Evolutionary conservation across 2,888 invertebrate species (phyloP).

Genomic region (Byasa hedistus): DNA sequence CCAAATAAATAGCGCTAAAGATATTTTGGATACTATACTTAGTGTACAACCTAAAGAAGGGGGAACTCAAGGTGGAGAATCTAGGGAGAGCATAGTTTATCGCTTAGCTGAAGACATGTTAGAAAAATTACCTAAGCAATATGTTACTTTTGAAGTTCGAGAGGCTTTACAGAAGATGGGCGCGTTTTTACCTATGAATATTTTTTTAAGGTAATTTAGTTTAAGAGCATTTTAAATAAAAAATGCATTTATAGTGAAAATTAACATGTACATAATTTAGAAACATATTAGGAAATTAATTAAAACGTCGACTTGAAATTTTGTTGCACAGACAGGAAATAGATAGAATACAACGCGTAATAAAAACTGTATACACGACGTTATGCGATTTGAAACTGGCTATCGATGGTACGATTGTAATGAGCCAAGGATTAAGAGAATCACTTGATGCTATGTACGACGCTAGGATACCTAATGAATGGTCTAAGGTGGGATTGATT

Average conservation of each 20-base stretch:
- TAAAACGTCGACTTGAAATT: too few relatives aligned
- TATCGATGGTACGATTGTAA: constrained; percentile 97
- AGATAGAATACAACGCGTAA: constrained; percentile 92
- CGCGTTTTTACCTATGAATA: constrained; percentile 95
- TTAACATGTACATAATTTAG: background rate
- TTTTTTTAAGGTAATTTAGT: constrained; percentile 85
- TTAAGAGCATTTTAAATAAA: too few relatives aligned
- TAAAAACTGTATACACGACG: constrained; percentile 88
- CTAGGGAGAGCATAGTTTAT: constrained; percentile 95
- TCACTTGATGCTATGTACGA: constrained; percentile 98
- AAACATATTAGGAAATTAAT: background rate
- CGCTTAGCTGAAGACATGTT: constrained; percentile 96
- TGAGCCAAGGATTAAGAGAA: constrained; percentile 93
- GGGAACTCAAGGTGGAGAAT: constrained; percentile 93
- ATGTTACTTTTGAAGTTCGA: constrained; percentile 92
- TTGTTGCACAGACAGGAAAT: constrained; percentile 82
- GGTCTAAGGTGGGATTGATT: constrained; percentile 96
- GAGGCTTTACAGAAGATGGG: constrained; percentile 96
- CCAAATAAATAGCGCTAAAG: constrained; percentile 97
- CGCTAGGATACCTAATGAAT: constrained; percentile 93
- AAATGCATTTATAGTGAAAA: too few relatives aligned
- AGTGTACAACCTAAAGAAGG: constrained; percentile 99
- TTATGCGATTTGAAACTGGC: constrained; percentile 94
- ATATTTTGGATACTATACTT: constrained; percentile 95
- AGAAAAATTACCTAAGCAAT: constrained; percentile 87